phyloP scores from a whole-genome alignment of 2,797 vertebrate genomes.

The Chelonia mydas region DNA sequence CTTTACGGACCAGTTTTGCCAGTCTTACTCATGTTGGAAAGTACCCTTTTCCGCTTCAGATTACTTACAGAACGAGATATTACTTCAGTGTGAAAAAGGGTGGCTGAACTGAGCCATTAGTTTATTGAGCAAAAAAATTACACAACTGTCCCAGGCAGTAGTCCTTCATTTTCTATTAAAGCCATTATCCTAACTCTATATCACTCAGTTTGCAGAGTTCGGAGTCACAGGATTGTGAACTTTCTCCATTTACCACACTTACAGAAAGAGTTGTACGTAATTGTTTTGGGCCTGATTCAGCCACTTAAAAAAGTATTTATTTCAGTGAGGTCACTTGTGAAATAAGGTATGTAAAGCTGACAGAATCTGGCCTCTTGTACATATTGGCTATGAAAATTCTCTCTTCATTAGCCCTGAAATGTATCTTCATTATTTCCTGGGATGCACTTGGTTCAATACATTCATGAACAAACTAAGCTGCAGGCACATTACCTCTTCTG shows the following conservation, averaged over 20 bases:
- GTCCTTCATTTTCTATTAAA: not conserved
- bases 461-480: not conserved
- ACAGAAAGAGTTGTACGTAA: conserved; percentile 69
- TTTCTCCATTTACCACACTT: conserved; percentile 68
- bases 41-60: not conserved
- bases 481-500: not conserved
- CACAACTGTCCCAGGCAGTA: not conserved
- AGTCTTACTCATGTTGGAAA: not conserved
- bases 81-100: not conserved
- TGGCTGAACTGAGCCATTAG: not conserved
- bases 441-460: conserved; percentile 35
- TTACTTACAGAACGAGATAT: rapidly evolving
- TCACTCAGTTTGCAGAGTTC: conserved; percentile 52
- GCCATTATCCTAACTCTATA: conserved; percentile 5
- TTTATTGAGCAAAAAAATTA: not conserved
- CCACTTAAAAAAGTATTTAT: not conserved
- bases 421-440: conserved; percentile 28
- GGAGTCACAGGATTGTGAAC: conserved; percentile 42
- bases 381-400: conserved; percentile 19
- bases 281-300: not conserved
- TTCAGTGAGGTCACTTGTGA: not conserved
- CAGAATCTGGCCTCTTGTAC: not conserved
- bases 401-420: conserved; percentile 5
- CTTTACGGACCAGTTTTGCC: not conserved
- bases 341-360: not conserved